Conservation (phyloP, 1,140 invertebrate species). For the Drosophila grimshawi region DNA sequence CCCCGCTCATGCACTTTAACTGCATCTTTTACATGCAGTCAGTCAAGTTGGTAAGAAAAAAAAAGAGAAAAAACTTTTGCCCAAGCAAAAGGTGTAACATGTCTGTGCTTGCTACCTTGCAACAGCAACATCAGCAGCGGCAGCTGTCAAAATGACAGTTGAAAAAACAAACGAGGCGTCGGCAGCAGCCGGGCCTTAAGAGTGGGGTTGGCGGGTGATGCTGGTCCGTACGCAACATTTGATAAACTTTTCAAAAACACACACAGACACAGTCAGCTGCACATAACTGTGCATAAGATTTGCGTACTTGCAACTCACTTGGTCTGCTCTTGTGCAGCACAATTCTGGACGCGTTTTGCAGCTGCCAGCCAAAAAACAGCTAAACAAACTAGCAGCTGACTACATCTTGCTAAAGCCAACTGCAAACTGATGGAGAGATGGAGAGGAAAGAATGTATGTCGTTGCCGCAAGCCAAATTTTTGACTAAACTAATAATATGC, state of each 20-base stretch:
- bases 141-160: constrained; percentile 9
- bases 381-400: not conserved
- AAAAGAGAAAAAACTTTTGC: constrained; percentile 31
- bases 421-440: not conserved
- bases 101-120: constrained; percentile 44
- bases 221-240: constrained; percentile 46
- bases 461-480: constrained; percentile 46
- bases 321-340: constrained; percentile 49
- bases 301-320: constrained; percentile 8
- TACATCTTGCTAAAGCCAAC: constrained; percentile 3
- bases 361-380: constrained; percentile 1
- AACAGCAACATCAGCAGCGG: constrained; percentile 39
- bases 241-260: constrained; percentile 54
- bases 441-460: not conserved
- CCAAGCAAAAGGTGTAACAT: constrained; percentile 52
- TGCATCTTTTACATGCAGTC: constrained; percentile 45
- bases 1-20: constrained; percentile 7
- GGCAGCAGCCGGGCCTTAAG: constrained; percentile 8
- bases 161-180: constrained; percentile 21
- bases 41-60: constrained; percentile 39
- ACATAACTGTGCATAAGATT: constrained; percentile 12
- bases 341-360: constrained; percentile 49
- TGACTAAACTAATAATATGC: constrained; percentile 76
- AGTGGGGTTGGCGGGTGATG: not conserved
- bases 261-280: not conserved